Base-by-base conservation (phyloP, 2,888 invertebrate species). In the Amiota minor region DNA sequence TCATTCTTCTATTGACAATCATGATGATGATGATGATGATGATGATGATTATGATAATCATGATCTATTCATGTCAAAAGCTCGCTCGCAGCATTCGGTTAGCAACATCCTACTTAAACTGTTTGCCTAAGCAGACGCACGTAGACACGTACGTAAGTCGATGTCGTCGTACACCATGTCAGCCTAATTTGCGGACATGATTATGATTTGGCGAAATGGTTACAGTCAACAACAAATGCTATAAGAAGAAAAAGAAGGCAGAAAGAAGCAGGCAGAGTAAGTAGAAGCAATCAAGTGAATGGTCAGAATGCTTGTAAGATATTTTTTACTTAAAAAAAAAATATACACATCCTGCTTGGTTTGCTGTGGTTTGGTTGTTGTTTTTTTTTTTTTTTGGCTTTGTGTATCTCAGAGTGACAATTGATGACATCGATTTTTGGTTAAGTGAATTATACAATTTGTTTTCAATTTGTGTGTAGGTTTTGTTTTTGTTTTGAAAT, bases 131-230 rank as follows among this genome's bases (percentile, higher is more conserved):
- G 85, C 85, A 83, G 84, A 78, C 75, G 85, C 85, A 83, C 82
- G 82, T 85, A 84, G 35, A 2, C 53, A 50, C 53, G n/a, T 50
- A 50, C 53, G 53, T n/a, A 35, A 35, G 35, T 50, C n/a, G 53
- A 9, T 8, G 53, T 50, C n/a, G 11, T 50, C 6, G 53, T 50
- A 78, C 80, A 76, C 75, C 80, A 83, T 85, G 83, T 83, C 83
- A 85, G 83, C 85, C 83, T 81, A 83, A 83, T 83, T 83, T 83
- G 83, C 84, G 84, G 83, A 83, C 83, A 83, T 85, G 83, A 85
- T 83, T 85, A 83, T 83, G 85, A 83, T 83, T 35, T 83, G 85
- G 82, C 78, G 72, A 73, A 46, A 62, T 71, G 62, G 61, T 50
- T 56, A 55, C 70, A 45, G 18, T 14, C 12, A 49, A 47, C 55